Evolutionary conservation across 2,888 invertebrate genomes (phyloP), one percentile per base, ranked within the genome.

Genomic region (Ethmia dodecea): DNA sequence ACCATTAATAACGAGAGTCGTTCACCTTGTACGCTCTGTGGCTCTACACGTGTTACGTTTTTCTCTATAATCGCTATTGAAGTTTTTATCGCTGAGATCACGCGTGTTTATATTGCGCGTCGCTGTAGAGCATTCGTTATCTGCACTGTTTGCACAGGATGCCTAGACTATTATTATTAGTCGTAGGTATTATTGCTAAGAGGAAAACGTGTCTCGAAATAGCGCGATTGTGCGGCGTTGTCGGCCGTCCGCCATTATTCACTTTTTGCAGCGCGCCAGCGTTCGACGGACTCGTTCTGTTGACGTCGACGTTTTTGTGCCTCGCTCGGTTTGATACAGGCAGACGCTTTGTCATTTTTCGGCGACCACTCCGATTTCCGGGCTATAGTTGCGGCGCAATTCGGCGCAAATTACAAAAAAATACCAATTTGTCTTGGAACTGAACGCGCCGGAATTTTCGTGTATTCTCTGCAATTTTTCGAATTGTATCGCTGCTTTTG

Each of bases 201-300:
- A 79, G 79, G 78, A 80, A 77, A 78, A 79, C 60, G 63, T 62
- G 61, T 68, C 73, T 77, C 62, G 63, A 78, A 79, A 78, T 79
- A 78, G 76, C 72, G 48, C 64, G 57, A 65, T 74, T 69, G 75
- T 71, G 67, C 65, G 63, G 57, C 62, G 60, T 42, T 55, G 43
- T 42, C 45, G 46, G 43, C 43, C 62, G 58, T 53, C 62, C 58
- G 61, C 62, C 65, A 74, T 75, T 78, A 77, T 74, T 74, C 73
- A 70, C 68, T 77, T 79, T 77, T 79, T 78, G 71, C 65, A 47
- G 43, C 43, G 49, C 45, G 51, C 52, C 55, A 55, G 55, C 62
- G 47, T 55, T 60, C 62, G 57, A 55, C 57, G 54, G 63, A 54
- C 29, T 52, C 55, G 61, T 64, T 60, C 54, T 51, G 59, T 71